phyloP scores from a whole-genome alignment of 2,113 vertebrate species.

The Dipodomys stephensi region DNA sequence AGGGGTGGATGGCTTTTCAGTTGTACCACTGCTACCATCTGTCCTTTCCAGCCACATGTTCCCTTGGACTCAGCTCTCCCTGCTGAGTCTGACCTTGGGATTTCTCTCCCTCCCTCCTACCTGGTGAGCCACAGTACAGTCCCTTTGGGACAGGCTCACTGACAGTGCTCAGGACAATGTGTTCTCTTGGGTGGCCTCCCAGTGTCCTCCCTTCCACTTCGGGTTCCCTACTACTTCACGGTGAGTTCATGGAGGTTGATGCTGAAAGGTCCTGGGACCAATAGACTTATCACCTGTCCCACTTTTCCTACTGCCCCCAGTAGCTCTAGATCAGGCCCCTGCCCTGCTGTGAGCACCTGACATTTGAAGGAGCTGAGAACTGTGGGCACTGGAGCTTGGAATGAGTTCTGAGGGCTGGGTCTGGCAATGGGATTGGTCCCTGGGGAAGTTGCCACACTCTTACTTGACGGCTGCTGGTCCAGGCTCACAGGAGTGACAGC shows the following conservation, averaged over 20 bases:
- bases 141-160: not conserved
- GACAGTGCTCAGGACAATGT: not conserved
- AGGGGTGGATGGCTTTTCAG: not conserved
- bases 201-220: not conserved
- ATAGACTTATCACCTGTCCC: not conserved
- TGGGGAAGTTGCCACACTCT: not conserved
- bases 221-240: not conserved
- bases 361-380: not conserved
- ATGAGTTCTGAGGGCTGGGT: not conserved
- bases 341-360: not conserved
- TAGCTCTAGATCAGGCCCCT: not conserved
- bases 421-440: not conserved
- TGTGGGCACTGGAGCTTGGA: not conserved
- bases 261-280: not conserved
- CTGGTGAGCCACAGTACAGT: not conserved
- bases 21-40: not conserved
- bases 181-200: not conserved
- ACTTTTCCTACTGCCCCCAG: not conserved
- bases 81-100: not conserved
- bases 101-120: not conserved
- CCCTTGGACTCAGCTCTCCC: not conserved
- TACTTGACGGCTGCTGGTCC: conserved; percentile 24
- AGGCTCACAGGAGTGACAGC: not conserved
- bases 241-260: not conserved
- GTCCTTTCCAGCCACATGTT: not conserved